Base-by-base conservation (phyloP, 2,113 vertebrate species). In the Corapipo altera region DNA sequence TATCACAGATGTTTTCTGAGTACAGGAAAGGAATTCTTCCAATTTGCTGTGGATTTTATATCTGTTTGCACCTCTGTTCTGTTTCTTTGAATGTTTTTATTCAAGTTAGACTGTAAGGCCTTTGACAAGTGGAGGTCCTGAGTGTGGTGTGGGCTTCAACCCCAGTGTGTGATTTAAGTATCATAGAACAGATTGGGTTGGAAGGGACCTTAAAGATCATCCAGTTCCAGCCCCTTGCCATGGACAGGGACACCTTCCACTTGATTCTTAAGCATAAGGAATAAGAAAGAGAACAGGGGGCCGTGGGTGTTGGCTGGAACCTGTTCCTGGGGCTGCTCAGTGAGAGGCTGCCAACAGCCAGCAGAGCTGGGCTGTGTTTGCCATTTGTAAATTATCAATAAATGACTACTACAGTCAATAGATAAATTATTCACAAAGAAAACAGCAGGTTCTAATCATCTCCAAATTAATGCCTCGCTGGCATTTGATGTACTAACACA, bases 371-470 rank as follows among this genome's bases (percentile, higher is more conserved):
- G 12, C 49, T 1, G 23, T 19, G n/a, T 51, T 85, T 93, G 52
- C 76, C 54, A 3, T 43, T 69, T 58, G 48, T 69, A 54, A 89
- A 66, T 76, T 15, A 74, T 55, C 70, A 77, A 24, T 66, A 89
- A 67, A 82, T 21, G 41, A 37, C 28, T 71, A 13, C 48, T 54
- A 13, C 30, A 14, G 93, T 66, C 58, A 37, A 43, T 54, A 77
- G 62, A 35, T 65, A 26, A 90, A 78, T 91, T 32, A 75, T 85
- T 69, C 62, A 48, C 54, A 58, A 69, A 65, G 84, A 37, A 79
- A 82, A 13, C 89, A 95, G 81, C 81, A 41, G 84, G 37, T 89
- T 73, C 73, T 39, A 46, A 72, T 91, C n/a, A 58, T 58, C 79
- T 79, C 30, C 74, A 71, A 73, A 35, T 26, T 28, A 52, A 65